These are phyloP conservation scores for Liasis olivaceus DNA, from an alignment of 2,797 vertebrate species.

Conservation along the genomic window DNA sequence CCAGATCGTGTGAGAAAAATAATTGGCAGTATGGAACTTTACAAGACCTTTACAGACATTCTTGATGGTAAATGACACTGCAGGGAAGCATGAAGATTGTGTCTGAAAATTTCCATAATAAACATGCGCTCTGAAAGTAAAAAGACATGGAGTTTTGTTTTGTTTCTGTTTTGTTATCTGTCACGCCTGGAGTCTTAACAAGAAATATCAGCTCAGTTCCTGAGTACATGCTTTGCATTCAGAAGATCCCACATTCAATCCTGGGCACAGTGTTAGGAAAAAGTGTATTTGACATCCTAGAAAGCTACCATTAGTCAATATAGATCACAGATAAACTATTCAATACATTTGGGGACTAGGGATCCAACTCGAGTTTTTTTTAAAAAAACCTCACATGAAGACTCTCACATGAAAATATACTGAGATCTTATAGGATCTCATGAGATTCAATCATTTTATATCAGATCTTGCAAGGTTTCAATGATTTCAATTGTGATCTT, in stretches of 20 bases:
- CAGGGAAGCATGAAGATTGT: slow-evolving; percentile 15
- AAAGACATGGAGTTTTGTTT: neutral
- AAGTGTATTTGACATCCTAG: neutral
- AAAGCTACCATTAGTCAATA: neutral
- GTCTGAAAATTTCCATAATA: slow-evolving; percentile 32
- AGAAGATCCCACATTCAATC: neutral
- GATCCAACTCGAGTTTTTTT: neutral
- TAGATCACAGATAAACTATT: neutral
- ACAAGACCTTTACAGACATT: slow-evolving; percentile 6
- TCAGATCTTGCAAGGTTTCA: neutral
- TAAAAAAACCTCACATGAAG: neutral
- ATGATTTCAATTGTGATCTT: neutral
- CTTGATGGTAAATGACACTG: slow-evolving; percentile 23
- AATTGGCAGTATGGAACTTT: slow-evolving; percentile 25
- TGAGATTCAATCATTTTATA: neutral
- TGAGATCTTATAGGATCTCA: neutral
- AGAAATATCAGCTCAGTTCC: slow-evolving; percentile 1
- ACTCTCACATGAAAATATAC: neutral
- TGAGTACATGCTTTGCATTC: neutral
- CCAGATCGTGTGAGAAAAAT: slow-evolving; percentile 58
- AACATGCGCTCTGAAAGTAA: slow-evolving; percentile 10
- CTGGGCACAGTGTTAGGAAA: neutral
- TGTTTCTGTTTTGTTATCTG: neutral
- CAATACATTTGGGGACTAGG: neutral
- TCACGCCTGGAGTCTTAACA: neutral